A percentile compares a stretch with the other conserved stretches of the same genome.
These are phyloP conservation scores for Micoletzkya japonica DNA, from an alignment of 2,888 invertebrate species.

Conservation along the genomic window DNA sequence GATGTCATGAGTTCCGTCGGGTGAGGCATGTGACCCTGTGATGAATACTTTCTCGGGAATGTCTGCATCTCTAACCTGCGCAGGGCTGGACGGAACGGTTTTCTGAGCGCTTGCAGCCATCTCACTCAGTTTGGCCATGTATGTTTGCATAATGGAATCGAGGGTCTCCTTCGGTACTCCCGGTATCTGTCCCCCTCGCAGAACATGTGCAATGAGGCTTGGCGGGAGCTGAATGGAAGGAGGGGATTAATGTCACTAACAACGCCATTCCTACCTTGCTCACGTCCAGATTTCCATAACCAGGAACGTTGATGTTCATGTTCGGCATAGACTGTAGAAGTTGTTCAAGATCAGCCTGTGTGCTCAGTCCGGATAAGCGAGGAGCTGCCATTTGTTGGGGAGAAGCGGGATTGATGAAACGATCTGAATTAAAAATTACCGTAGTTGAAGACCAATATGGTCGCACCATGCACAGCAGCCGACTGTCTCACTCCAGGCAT, in stretches of 20 bases:
- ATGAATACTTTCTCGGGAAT: neutral
- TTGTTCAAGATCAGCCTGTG: too few species aligned
- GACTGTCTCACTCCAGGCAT: too few species aligned
- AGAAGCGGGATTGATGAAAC: too few species aligned
- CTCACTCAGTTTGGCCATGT: slow-evolving; percentile 52
- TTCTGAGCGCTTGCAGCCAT: slow-evolving; percentile 49
- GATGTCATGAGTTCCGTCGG: too few species aligned
- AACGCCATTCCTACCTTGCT: slow-evolving; percentile 40
- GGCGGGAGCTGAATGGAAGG: slow-evolving; percentile 49
- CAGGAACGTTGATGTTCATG: slow-evolving; percentile 60
- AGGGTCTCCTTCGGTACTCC: slow-evolving; percentile 57
- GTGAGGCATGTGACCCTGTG: too few species aligned
- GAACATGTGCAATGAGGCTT: slow-evolving; percentile 53
- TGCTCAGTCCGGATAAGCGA: slow-evolving; percentile 6
- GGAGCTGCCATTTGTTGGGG: too few species aligned
- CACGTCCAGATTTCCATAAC: slow-evolving; percentile 58
- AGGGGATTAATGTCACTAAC: neutral
- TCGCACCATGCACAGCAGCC: too few species aligned
- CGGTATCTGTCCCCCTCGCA: slow-evolving; percentile 61
- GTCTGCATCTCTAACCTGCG: neutral
- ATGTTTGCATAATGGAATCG: slow-evolving; percentile 51
- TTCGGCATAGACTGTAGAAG: slow-evolving; percentile 55
- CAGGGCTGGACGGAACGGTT: neutral
- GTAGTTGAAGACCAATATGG: too few species aligned
- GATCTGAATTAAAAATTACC: too few species aligned